Evolutionary conservation across 1,140 invertebrate genomes (phyloP).

Genomic region (Zaprionus ornatus): DNA sequence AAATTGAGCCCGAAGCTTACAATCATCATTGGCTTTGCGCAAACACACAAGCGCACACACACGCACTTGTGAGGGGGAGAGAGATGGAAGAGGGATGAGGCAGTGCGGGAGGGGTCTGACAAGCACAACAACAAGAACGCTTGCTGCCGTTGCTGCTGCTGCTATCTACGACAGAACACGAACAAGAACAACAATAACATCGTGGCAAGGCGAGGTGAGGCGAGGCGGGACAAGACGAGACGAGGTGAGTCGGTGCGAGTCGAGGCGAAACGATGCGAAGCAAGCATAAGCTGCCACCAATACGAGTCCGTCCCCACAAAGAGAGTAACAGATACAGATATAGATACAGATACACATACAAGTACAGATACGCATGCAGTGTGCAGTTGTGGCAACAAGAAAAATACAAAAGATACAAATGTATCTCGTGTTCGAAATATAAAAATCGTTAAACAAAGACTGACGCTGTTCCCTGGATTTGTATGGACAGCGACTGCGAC

Average conservation of each 20-base stretch:
- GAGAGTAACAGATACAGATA: slow-evolving; percentile 50
- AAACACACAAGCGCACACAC: slow-evolving; percentile 18
- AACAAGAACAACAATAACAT: slow-evolving; percentile 44
- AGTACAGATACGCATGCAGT: slow-evolving; percentile 22
- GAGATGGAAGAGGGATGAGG: not conserved
- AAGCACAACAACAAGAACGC: slow-evolving; percentile 45
- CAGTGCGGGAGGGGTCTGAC: not conserved
- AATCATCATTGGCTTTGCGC: slow-evolving; percentile 71
- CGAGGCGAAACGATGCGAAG: slow-evolving; percentile 29
- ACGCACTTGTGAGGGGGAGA: not conserved
- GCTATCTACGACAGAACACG: slow-evolving; percentile 50
- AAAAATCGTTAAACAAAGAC: slow-evolving; percentile 82
- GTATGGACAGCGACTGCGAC: slow-evolving; percentile 30
- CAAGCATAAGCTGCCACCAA: slow-evolving; percentile 51
- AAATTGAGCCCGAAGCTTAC: slow-evolving; percentile 59
- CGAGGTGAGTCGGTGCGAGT: slow-evolving; percentile 1
- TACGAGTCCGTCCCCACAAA: slow-evolving; percentile 34
- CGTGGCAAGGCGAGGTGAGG: not conserved
- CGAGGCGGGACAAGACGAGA: slow-evolving; percentile 8
- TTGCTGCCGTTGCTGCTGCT: slow-evolving; percentile 26
- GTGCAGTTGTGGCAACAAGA: slow-evolving; percentile 64
- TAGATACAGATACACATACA: slow-evolving; percentile 40
- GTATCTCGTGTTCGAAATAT: slow-evolving; percentile 82
- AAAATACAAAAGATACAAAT: slow-evolving; percentile 82
- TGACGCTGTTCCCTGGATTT: slow-evolving; percentile 79